Evolutionary conservation across 2,797 vertebrate species (phyloP), one percentile per base, ranked within the genome.

Genomic region (Phaenicophaeus curvirostris): DNA sequence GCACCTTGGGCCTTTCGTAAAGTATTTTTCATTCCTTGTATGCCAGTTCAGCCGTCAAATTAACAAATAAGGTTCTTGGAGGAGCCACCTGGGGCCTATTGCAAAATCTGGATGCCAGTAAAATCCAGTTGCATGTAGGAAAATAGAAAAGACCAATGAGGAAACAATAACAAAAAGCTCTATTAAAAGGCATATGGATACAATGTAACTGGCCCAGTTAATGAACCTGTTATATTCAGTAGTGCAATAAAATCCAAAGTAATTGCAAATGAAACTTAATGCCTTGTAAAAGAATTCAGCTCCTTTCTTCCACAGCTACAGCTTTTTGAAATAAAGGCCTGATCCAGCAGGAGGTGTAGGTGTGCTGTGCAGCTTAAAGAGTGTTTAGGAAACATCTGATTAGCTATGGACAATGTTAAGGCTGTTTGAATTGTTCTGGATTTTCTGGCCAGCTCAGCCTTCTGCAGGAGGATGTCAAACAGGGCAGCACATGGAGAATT

Each of bases 221-320:
- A 95, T 85, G 89, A 96, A 96, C 95, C 89, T 93, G 91, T 78
- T 94, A n/a, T 53, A 94, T 93, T 95, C 96, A 92, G 91, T 84
- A 91, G 92, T 90, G 89, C 96, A 91, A 84, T 97, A 97, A 97
- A 97, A 97, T 87, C 84, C 44, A 20, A 50, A 96, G 95, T 96
- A 96, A 96, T 96, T 96, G 90, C 89, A 95, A 96, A 96, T 96
- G 97, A 97, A 97, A 97, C 96, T 95, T 94, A 96, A 97, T 96
- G 93, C 97, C 96, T 96, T 97, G 96, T 97, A 97, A 97, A 97
- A 95, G 84, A 85, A 61, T 66, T 92, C 66, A 61, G 86, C 69
- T 94, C 53, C 69, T 42, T 85, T 59, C 85, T 87, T 20, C 39
- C 1, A 3, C 76, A 15, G 73, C 82, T 81, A 18, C 18, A 23